phyloP scores from a whole-genome alignment of 2,113 vertebrate species.

The Ictidomys tridecemlineatus region DNA sequence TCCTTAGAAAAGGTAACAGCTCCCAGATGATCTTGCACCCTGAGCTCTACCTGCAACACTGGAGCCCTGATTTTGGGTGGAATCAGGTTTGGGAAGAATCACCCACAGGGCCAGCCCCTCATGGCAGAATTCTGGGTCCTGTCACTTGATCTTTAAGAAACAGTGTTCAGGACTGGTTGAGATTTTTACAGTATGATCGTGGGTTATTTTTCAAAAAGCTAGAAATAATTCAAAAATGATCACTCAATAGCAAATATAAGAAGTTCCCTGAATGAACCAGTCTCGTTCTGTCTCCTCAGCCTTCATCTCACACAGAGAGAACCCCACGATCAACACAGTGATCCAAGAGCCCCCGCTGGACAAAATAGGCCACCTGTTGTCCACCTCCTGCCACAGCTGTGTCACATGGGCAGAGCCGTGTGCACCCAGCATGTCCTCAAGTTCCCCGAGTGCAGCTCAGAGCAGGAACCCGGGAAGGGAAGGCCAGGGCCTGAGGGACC shows the following conservation, averaged over 20 bases:
- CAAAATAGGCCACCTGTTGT: neutral
- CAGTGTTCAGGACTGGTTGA: neutral
- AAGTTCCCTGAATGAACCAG: neutral
- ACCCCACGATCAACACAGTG: accelerated
- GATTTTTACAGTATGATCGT: neutral
- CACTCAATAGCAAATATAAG: neutral
- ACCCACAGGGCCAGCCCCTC: neutral
- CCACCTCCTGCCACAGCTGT: neutral
- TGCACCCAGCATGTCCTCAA: accelerated
- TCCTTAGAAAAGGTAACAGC: neutral
- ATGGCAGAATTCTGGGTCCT: neutral
- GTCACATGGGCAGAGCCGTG: neutral
- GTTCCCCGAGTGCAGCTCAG: neutral
- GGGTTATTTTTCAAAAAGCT: neutral
- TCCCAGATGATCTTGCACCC: neutral
- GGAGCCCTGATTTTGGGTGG: accelerated
- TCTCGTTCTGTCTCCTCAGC: neutral
- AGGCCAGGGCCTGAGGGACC: accelerated
- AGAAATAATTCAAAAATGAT: neutral
- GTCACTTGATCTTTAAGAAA: neutral
- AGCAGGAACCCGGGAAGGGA: neutral
- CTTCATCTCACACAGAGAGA: neutral
- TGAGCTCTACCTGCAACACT: neutral
- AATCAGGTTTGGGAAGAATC: neutral
- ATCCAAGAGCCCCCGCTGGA: accelerated